phyloP scores from a whole-genome alignment of 2,888 invertebrate genomes.

The Nipponacmea schrenckii region DNA sequence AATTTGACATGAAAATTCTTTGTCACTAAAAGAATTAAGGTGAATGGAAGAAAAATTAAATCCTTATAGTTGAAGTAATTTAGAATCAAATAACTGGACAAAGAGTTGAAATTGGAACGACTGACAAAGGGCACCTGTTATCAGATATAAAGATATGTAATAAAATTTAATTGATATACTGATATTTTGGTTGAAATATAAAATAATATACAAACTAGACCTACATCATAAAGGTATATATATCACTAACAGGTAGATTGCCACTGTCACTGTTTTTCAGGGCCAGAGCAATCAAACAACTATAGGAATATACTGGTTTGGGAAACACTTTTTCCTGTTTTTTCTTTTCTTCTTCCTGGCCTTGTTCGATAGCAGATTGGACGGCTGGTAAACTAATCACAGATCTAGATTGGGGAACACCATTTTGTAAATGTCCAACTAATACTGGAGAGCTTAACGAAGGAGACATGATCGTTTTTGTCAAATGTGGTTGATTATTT shows the following conservation, averaged over 20 bases:
- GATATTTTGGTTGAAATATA: constrained; percentile 11
- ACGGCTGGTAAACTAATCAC: constrained; percentile 8
- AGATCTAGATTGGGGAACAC: constrained; percentile 22
- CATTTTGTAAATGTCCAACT: constrained; percentile 47
- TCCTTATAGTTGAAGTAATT: background rate
- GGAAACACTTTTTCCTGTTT: constrained; percentile 74
- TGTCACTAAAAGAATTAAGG: no score
- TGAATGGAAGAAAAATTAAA: no score
- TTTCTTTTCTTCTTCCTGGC: constrained; percentile 27
- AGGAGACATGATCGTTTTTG: constrained; percentile 30
- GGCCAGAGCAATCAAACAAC: constrained; percentile 97
- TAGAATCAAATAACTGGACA: background rate
- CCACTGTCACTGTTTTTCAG: constrained; percentile 94
- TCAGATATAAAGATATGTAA: background rate
- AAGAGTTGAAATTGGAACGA: background rate
- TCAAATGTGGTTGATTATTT: constrained; percentile 14
- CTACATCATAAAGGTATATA: constrained; percentile 98
- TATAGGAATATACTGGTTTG: constrained; percentile 97
- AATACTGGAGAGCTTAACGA: constrained; percentile 52
- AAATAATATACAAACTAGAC: constrained; percentile 60
- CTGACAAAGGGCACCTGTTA: background rate
- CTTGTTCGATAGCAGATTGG: constrained; percentile 7
- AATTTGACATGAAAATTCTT: no score
- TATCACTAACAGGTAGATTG: constrained; percentile 95
- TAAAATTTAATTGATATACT: background rate